These are phyloP conservation scores for Tragelaphus imberbis DNA, from an alignment of 2,113 vertebrate species.

Conservation along the genomic window DNA sequence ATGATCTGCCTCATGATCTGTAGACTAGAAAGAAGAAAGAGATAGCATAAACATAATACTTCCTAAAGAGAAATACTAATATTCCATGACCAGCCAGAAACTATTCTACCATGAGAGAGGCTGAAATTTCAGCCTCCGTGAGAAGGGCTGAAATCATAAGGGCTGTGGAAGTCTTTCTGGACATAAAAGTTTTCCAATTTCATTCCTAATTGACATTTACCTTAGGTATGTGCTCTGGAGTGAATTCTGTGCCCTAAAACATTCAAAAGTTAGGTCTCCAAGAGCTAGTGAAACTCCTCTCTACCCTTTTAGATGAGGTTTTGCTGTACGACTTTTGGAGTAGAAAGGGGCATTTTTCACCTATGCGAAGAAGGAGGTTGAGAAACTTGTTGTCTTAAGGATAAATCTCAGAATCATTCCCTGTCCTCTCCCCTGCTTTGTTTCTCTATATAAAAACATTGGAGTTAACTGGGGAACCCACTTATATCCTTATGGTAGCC, in stretches of 20 bases:
- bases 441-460: background rate
- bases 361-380: background rate
- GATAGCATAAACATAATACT: background rate
- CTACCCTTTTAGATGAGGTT: background rate
- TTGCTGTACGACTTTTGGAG: background rate
- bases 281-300: background rate
- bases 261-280: background rate
- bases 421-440: background rate
- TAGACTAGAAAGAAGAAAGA: conserved; percentile 54
- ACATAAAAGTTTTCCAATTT: background rate
- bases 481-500: background rate
- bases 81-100: background rate
- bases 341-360: background rate
- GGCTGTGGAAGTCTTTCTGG: background rate
- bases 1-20: conserved; percentile 71
- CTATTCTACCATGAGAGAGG: background rate
- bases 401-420: conserved; percentile 32
- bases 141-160: background rate
- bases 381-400: conserved; percentile 19
- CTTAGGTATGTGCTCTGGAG: background rate
- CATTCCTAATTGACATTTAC: background rate
- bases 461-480: background rate
- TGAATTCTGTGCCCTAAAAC: conserved; percentile 1
- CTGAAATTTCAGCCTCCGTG: no score
- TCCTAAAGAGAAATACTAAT: conserved; percentile 6